These are phyloP conservation scores for Philhelius pedissequus DNA, from an alignment of 2,888 invertebrate species.

Conservation along the genomic window DNA sequence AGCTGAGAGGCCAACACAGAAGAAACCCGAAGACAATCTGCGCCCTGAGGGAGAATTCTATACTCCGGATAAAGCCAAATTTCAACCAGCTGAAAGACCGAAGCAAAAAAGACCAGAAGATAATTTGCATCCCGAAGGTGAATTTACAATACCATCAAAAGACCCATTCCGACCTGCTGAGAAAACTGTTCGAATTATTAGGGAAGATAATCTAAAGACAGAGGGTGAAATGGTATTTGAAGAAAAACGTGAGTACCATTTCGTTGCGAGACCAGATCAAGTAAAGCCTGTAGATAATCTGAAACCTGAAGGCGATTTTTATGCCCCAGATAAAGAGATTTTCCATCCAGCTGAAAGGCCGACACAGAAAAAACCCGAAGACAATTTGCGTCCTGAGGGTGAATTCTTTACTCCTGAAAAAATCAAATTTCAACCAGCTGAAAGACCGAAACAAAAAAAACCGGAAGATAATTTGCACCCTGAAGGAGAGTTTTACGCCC, in stretches of 20 bases:
- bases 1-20: constrained; percentile 79
- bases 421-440: too few species aligned
- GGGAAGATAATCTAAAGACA: constrained; percentile 81
- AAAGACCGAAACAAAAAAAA: too few species aligned
- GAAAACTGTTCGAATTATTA: constrained; percentile 79
- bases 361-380: too few species aligned
- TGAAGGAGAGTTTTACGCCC: too few species aligned
- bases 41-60: constrained; percentile 82
- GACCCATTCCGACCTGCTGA: constrained; percentile 78
- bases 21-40: constrained; percentile 81
- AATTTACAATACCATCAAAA: background rate
- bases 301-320: too few species aligned
- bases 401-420: too few species aligned
- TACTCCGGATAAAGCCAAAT: constrained; percentile 76
- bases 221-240: constrained; percentile 80
- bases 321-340: too few species aligned
- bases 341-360: too few species aligned
- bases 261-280: constrained; percentile 78
- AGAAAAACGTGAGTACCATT: constrained; percentile 74
- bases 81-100: constrained; percentile 76
- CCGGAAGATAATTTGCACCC: too few species aligned
- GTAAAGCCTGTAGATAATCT: constrained; percentile 80
- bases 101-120: constrained; percentile 80
- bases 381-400: too few species aligned
- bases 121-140: constrained; percentile 80